Percentiles rank a stretch among this genome's conserved stretches.
Conservation (phyloP, 2,797 vertebrate genomes). For the Danio tinwini region DNA sequence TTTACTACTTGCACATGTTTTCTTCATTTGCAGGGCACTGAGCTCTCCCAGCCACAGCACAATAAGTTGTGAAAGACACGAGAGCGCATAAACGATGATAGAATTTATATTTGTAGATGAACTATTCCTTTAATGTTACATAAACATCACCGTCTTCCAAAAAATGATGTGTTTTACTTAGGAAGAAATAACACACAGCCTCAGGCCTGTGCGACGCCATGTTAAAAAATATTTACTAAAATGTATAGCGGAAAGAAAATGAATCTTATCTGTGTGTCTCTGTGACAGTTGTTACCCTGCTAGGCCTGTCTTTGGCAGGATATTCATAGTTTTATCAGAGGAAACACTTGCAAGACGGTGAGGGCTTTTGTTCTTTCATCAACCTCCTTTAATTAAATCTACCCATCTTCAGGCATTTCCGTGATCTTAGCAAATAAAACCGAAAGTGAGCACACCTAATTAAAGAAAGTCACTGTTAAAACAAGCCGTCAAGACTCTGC, state of each 20-base stretch:
- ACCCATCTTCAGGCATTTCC: constrained; percentile 76
- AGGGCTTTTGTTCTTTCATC: constrained; percentile 79
- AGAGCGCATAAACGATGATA: neutral
- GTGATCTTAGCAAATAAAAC: constrained; percentile 79
- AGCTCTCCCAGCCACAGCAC: too few relatives aligned
- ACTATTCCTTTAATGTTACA: neutral
- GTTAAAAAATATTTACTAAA: constrained; percentile 3
- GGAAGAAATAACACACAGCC: neutral
- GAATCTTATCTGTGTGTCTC: constrained; percentile 73
- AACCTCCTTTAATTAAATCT: constrained; percentile 83
- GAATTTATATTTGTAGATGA: neutral
- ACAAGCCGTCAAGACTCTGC: constrained; percentile 54
- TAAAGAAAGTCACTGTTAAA: constrained; percentile 75
- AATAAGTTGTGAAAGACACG: neutral
- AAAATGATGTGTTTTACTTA: neutral
- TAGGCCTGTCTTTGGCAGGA: constrained; percentile 75
- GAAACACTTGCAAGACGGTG: constrained; percentile 75
- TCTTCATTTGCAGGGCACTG: neutral
- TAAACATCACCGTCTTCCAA: neutral
- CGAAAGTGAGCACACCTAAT: constrained; percentile 78
- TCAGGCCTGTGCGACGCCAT: constrained; percentile 56
- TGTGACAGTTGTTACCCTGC: constrained; percentile 73
- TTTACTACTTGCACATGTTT: too few relatives aligned
- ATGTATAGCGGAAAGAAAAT: constrained; percentile 43
- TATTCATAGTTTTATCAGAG: constrained; percentile 76